Conservation (phyloP, 2,888 invertebrate genomes). For the Apodemia zela region DNA sequence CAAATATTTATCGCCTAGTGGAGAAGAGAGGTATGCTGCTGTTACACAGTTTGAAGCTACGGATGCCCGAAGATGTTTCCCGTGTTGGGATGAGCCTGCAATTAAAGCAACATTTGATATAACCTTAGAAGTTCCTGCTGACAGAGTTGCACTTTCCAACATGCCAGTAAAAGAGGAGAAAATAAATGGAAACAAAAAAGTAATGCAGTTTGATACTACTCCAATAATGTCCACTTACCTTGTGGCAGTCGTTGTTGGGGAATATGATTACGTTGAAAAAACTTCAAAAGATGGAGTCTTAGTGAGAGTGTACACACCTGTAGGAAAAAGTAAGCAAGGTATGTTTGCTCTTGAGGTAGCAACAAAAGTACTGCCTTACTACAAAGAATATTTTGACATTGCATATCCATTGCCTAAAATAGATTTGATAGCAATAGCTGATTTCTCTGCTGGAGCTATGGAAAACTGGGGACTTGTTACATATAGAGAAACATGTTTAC, state of each 20-base stretch:
- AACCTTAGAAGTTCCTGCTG: constrained; percentile 88
- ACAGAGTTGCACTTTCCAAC: constrained; percentile 94
- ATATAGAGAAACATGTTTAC: constrained; percentile 94
- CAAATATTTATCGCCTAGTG: constrained; percentile 87
- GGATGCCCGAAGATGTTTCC: constrained; percentile 95
- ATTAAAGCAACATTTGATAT: constrained; percentile 97
- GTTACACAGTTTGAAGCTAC: constrained; percentile 96
- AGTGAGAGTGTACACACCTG: constrained; percentile 92
- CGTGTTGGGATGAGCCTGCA: constrained; percentile 99
- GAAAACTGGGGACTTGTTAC: constrained; percentile 98
- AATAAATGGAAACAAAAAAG: constrained; percentile 65
- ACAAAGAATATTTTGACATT: constrained; percentile 96
- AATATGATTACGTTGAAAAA: constrained; percentile 95
- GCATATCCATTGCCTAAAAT: constrained; percentile 97
- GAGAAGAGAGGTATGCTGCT: constrained; percentile 90
- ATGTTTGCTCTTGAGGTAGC: constrained; percentile 95
- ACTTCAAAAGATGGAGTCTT: constrained; percentile 90
- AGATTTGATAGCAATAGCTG: constrained; percentile 97
- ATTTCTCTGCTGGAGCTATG: constrained; percentile 98
- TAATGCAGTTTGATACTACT: constrained; percentile 88
- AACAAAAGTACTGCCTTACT: constrained; percentile 94
- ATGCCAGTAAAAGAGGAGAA: constrained; percentile 86
- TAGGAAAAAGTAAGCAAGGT: constrained; percentile 95
- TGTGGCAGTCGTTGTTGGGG: constrained; percentile 95
- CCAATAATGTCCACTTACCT: constrained; percentile 98